Evolutionary conservation across 2,797 vertebrate species (phyloP).

Genomic region (Lagorchestes hirsutus): DNA sequence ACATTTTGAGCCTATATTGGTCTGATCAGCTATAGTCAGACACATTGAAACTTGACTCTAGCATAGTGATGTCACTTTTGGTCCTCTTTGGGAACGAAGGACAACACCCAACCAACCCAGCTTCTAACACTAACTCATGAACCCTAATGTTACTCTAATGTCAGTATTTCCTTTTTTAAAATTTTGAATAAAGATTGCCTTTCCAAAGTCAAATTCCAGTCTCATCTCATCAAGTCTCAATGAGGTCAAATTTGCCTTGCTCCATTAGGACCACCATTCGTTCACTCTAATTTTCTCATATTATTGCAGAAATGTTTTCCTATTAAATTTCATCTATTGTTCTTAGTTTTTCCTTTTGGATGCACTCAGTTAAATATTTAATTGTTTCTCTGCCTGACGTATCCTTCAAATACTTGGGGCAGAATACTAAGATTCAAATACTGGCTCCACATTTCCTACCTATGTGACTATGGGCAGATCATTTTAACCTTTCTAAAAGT

Average conservation of each 20-base stretch:
- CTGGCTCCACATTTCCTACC: not conserved
- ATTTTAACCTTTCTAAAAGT: not conserved
- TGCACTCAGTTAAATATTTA: not conserved
- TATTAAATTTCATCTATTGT: not conserved
- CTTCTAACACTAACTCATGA: not conserved
- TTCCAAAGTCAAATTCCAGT: not conserved
- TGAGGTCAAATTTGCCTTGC: not conserved
- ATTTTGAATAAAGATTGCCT: not conserved
- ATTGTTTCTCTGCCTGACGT: not conserved
- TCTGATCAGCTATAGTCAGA: too few species aligned
- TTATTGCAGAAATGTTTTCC: not conserved
- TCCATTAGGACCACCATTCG: not conserved
- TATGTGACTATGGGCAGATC: not conserved
- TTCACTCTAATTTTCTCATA: not conserved
- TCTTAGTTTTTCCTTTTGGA: not conserved
- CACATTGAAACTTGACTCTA: too few species aligned
- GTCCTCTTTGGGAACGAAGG: too few species aligned
- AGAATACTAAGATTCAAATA: not conserved
- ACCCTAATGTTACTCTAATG: not conserved
- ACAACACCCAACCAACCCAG: too few species aligned
- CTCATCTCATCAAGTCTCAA: not conserved
- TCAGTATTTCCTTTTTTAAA: not conserved
- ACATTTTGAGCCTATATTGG: too few species aligned
- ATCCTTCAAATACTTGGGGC: not conserved
- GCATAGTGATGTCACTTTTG: too few species aligned